Conservation (phyloP, 1,140 invertebrate species). For the Drosophila kurseongensis region DNA sequence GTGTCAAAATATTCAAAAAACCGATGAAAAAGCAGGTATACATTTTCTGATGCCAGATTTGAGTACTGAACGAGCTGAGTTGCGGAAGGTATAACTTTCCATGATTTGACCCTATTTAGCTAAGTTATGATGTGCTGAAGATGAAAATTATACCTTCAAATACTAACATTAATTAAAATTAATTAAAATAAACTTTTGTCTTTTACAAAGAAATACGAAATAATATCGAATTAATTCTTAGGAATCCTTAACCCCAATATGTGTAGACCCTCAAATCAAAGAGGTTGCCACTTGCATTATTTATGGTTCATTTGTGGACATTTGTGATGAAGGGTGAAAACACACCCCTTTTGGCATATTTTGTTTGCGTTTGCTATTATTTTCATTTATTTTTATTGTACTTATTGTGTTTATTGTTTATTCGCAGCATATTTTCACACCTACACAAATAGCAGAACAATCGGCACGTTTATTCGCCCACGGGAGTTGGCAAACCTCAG, state of each 20-base stretch:
- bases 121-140: too few species aligned
- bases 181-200: too few species aligned
- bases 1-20: too few species aligned
- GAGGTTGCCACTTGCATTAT: conserved; percentile 52
- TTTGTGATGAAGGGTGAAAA: conserved; percentile 41
- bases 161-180: too few species aligned
- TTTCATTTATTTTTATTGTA: conserved; percentile 72
- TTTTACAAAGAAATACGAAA: too few species aligned
- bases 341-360: conserved; percentile 29
- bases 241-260: not conserved
- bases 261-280: conserved; percentile 20
- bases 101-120: too few species aligned
- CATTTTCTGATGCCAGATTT: too few species aligned
- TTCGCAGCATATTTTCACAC: conserved; percentile 82
- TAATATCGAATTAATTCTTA: too few species aligned
- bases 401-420: conserved; percentile 58
- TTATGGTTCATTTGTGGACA: conserved; percentile 53
- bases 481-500: conserved; percentile 39
- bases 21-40: too few species aligned
- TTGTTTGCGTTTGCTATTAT: conserved; percentile 73
- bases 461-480: conserved; percentile 68
- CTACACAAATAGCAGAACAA: conserved; percentile 77
- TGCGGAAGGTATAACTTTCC: too few species aligned
- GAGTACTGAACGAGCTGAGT: too few species aligned
- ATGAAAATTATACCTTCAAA: too few species aligned